Evolutionary conservation across 2,113 vertebrate genomes (phyloP).

Genomic region (Mormyrus iriodes): DNA sequence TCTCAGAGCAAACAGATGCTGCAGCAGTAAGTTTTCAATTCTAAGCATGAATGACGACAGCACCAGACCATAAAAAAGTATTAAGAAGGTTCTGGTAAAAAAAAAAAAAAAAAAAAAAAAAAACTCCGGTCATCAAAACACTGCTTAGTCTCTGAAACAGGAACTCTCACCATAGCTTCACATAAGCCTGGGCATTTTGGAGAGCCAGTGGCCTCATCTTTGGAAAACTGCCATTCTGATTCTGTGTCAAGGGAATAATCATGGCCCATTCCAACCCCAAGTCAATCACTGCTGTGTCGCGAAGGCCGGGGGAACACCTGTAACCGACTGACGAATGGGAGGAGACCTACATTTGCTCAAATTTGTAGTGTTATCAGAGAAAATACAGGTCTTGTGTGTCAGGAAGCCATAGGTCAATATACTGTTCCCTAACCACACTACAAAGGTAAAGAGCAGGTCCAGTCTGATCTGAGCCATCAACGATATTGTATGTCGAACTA

Average conservation of each 20-base stretch:
- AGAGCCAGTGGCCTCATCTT: neutral
- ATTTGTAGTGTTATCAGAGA: neutral
- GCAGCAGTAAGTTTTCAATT: neutral
- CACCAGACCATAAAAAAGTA: constrained; percentile 1
- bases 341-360: neutral
- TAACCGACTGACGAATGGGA: neutral
- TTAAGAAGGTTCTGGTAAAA: neutral
- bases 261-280: neutral
- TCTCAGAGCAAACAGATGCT: neutral
- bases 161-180: neutral
- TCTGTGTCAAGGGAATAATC: neutral
- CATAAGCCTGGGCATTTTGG: neutral
- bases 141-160: neutral
- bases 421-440: neutral
- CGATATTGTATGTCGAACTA: neutral
- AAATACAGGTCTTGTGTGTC: neutral
- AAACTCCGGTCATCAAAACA: neutral
- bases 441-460: neutral
- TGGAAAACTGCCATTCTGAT: neutral
- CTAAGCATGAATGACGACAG: constrained; percentile 3
- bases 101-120: neutral
- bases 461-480: neutral
- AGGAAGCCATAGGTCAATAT: neutral
- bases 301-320: neutral
- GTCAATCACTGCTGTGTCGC: neutral